Conservation (phyloP, 2,113 vertebrate genomes). For the Prolemur simus region DNA sequence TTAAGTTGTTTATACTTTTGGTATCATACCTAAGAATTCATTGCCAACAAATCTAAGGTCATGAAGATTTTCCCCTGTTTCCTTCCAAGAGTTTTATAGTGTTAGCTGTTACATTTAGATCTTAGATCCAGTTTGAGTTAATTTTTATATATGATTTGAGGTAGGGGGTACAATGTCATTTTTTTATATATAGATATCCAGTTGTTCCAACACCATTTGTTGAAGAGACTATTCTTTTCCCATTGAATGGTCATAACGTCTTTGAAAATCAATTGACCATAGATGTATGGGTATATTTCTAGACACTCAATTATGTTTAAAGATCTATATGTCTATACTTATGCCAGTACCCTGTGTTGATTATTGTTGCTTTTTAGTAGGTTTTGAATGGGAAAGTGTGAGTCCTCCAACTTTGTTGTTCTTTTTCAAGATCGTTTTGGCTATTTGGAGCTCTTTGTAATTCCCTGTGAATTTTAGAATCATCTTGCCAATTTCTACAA, state of each 20-base stretch:
- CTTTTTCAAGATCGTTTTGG: not conserved
- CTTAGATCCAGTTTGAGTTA: not conserved
- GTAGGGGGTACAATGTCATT: not conserved
- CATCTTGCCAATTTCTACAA: not conserved
- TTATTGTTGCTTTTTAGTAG: not conserved
- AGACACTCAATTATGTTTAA: not conserved
- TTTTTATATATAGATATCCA: not conserved
- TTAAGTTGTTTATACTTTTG: not conserved
- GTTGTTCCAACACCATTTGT: not conserved
- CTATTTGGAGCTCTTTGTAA: not conserved
- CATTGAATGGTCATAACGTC: not conserved
- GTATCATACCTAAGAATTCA: not conserved
- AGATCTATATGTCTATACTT: not conserved
- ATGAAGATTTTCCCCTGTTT: not conserved
- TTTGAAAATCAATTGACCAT: not conserved
- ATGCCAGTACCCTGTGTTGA: not conserved
- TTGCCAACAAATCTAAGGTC: not conserved
- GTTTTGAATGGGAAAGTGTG: not conserved
- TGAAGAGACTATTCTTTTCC: not conserved
- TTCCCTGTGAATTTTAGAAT: not conserved
- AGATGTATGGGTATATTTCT: not conserved
- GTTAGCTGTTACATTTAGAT: not conserved
- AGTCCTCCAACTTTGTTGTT: not conserved
- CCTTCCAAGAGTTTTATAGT: slow-evolving; percentile 2
- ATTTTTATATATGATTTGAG: not conserved